phyloP scores from a whole-genome alignment of 2,113 vertebrate species.

The Crotalus tigris region DNA sequence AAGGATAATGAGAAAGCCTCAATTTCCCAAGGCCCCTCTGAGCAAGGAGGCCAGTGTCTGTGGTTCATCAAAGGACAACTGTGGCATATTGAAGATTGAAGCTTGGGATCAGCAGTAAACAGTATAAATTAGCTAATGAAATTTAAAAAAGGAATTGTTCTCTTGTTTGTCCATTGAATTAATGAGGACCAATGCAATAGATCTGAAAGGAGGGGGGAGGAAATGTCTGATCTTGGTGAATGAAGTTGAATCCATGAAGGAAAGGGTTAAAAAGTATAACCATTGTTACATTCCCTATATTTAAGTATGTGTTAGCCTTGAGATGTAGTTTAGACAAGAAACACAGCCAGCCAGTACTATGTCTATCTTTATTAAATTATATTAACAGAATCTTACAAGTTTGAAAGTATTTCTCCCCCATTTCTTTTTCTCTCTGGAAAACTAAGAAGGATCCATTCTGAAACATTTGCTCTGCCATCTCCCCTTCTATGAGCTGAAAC shows the following conservation, averaged over 20 bases:
- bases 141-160: too few species aligned
- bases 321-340: neutral
- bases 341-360: neutral
- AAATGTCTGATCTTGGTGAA: neutral
- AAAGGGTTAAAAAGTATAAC: neutral
- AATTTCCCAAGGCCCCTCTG: too few species aligned
- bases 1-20: too few species aligned
- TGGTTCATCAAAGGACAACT: too few species aligned
- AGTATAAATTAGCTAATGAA: too few species aligned
- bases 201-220: too few species aligned
- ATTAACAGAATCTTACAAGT: neutral
- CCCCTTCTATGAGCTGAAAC: neutral
- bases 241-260: neutral
- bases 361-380: neutral
- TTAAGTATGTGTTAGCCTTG: neutral
- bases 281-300: neutral
- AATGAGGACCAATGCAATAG: too few species aligned
- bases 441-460: neutral
- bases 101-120: too few species aligned
- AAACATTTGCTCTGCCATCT: neutral
- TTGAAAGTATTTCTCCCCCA: neutral
- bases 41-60: too few species aligned
- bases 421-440: neutral
- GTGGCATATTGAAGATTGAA: too few species aligned
- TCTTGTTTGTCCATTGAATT: too few species aligned